Evolutionary conservation across 1,140 invertebrate species (phyloP).

Genomic region (Drosophila kanapiae): DNA sequence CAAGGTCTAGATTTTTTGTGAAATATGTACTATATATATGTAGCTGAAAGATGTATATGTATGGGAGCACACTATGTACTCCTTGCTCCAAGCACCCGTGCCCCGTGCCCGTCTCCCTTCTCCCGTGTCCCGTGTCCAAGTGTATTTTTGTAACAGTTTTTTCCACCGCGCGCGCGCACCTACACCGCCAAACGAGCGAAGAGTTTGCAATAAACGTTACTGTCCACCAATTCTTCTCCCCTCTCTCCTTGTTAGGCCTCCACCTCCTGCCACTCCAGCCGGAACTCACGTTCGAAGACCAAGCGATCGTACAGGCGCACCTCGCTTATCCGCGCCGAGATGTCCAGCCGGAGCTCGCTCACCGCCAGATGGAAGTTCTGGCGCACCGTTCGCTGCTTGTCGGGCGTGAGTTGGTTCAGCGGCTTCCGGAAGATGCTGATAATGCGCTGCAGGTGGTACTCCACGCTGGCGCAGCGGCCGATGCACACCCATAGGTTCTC

Average conservation of each 20-base stretch:
- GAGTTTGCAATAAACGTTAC: slow-evolving; percentile 70
- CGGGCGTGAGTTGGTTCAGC: slow-evolving; percentile 68
- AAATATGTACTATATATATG: slow-evolving; percentile 36
- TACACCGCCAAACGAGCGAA: slow-evolving; percentile 2
- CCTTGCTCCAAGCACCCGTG: slow-evolving; percentile 19
- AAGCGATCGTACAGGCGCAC: slow-evolving; percentile 75
- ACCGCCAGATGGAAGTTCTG: slow-evolving; percentile 81
- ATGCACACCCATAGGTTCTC: slow-evolving; percentile 84
- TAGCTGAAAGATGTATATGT: slow-evolving; percentile 29
- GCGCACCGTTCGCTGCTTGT: slow-evolving; percentile 74
- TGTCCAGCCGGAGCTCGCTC: slow-evolving; percentile 77
- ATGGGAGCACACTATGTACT: slow-evolving; percentile 26
- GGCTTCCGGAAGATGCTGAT: slow-evolving; percentile 75
- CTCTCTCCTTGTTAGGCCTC: slow-evolving; percentile 33
- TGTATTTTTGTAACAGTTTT: slow-evolving; percentile 75
- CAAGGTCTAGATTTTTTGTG: slow-evolving; percentile 34
- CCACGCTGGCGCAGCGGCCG: slow-evolving; percentile 75
- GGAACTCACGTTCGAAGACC: slow-evolving; percentile 80
- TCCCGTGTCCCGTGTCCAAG: slow-evolving; percentile 32
- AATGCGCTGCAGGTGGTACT: slow-evolving; percentile 80
- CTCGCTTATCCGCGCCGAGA: slow-evolving; percentile 77
- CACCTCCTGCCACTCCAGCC: slow-evolving; percentile 74
- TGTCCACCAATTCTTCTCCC: slow-evolving; percentile 31
- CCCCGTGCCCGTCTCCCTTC: neutral
- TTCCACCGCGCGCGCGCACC: slow-evolving; percentile 41